A percentile compares a stretch with the other conserved stretches of the same genome.
These are phyloP conservation scores for Standfussiana lucernea DNA, from an alignment of 2,888 invertebrate genomes.

Conservation along the genomic window DNA sequence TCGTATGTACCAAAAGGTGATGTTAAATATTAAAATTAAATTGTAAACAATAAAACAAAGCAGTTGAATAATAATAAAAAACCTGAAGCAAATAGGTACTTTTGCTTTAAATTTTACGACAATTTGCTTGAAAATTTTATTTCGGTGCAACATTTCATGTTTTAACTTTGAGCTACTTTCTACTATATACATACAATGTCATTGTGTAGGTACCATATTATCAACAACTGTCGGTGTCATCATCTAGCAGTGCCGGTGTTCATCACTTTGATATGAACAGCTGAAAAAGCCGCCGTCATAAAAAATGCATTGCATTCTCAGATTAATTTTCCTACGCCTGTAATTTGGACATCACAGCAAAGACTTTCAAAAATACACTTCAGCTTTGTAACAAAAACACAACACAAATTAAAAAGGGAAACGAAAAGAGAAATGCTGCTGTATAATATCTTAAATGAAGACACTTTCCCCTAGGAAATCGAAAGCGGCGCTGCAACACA, in stretches of 20 bases:
- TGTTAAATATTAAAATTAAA: neutral
- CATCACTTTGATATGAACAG: slow-evolving; percentile 50
- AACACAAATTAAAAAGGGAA: slow-evolving; percentile 50
- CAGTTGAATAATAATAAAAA: neutral
- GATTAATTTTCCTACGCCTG: slow-evolving; percentile 28
- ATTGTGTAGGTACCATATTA: neutral
- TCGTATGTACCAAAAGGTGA: neutral
- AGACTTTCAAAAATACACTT: slow-evolving; percentile 26
- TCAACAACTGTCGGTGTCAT: slow-evolving; percentile 1
- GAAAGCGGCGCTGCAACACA: slow-evolving; percentile 23
- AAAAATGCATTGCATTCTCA: slow-evolving; percentile 50
- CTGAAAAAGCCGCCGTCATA: slow-evolving; percentile 32
- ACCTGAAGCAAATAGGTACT: neutral
- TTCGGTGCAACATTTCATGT: neutral
- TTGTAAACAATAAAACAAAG: neutral
- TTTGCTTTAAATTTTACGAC: neutral
- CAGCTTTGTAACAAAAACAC: slow-evolving; percentile 25
- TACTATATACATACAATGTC: neutral
- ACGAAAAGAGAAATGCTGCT: slow-evolving; percentile 11
- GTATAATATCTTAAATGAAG: slow-evolving; percentile 51
- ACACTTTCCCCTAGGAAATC: slow-evolving; percentile 59
- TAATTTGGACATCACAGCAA: slow-evolving; percentile 37
- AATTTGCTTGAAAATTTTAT: neutral
- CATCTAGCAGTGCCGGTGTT: slow-evolving; percentile 14
- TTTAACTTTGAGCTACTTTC: neutral